Conservation (phyloP, 2,797 vertebrate species). For the Phyllotis vaccarum region DNA sequence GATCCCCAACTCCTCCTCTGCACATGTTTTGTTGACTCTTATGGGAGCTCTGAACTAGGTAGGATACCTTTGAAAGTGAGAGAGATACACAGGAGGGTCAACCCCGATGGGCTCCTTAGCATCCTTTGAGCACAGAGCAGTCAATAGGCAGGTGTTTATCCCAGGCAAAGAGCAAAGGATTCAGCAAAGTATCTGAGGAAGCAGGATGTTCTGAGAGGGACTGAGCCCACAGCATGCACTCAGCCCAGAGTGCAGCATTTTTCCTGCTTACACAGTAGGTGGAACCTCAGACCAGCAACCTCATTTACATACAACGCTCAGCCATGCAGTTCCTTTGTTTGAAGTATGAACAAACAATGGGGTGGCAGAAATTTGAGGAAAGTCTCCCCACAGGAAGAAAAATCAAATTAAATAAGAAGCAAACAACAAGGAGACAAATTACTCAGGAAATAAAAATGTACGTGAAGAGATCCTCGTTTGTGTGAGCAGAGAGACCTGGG, state of each 20-base stretch:
- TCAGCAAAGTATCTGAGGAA: neutral
- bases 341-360: neutral
- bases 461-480: neutral
- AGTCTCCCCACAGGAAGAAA: neutral
- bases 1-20: too few relatives aligned
- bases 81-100: neutral
- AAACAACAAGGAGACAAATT: neutral
- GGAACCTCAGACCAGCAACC: neutral
- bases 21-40: neutral
- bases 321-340: neutral
- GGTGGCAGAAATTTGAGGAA: neutral
- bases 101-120: neutral
- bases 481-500: neutral
- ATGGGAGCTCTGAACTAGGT: neutral
- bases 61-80: neutral
- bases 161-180: conserved; percentile 2
- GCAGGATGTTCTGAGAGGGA: neutral
- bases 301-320: fast-evolving
- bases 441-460: neutral
- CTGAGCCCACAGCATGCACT: neutral
- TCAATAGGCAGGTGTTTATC: conserved; percentile 18
- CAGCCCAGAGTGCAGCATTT: too few relatives aligned
- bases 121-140: neutral
- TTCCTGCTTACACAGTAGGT: neutral
- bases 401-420: neutral